Base-by-base conservation (phyloP, 2,797 vertebrate species). In the Liparis tanakae region DNA sequence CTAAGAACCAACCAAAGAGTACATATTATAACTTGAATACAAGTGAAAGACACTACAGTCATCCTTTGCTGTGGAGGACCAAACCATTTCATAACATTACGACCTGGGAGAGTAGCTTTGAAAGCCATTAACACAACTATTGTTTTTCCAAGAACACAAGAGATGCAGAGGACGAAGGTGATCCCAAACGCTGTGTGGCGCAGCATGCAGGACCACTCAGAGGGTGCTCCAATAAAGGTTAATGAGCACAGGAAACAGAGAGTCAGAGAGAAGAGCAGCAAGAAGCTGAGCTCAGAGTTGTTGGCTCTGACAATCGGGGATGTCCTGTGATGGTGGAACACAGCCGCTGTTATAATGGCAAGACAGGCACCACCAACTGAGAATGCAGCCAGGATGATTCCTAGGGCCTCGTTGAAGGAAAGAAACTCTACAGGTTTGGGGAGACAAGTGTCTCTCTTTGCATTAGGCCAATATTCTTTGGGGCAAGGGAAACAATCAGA, bases 161-260 rank as follows among this genome's bases (percentile, higher is more conserved):
- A 88, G 54, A 90, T 90, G 20, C 88, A 92, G 70, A 92, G 86
- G 67, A 92, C 89, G 6, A 92, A 93, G 20, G 87, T 91, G 70
- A 91, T 87, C 4, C 90, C 88, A 76, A 92, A 93, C 0, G 83
- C 78, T 65, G 89, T 89, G 79, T 92, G 90, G 1, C 91, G 89
- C 72, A 93, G 79, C 86, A 91, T 90, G 82, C 91, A 92, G 74
- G 91, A 91, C 90, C 88, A 91, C 2, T 85, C 83, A 66, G 91
- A 88, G 50, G 92, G 91, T 4, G 30, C 73, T 37, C 91, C 91
- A 51, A 93, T 92, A 74, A 92, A 93, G 25, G 89, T 88, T 58
- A 93, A 53, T 61, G 92, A 89, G 70, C 93, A 92, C 43, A 94
- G 84, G 62, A 94, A 94, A 81, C 92, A 94, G 7, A 94, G 68